Evolutionary conservation across 2,113 vertebrate genomes (phyloP), one percentile per base, ranked within the genome.

Genomic region (Gnathonemus longibarbis): DNA sequence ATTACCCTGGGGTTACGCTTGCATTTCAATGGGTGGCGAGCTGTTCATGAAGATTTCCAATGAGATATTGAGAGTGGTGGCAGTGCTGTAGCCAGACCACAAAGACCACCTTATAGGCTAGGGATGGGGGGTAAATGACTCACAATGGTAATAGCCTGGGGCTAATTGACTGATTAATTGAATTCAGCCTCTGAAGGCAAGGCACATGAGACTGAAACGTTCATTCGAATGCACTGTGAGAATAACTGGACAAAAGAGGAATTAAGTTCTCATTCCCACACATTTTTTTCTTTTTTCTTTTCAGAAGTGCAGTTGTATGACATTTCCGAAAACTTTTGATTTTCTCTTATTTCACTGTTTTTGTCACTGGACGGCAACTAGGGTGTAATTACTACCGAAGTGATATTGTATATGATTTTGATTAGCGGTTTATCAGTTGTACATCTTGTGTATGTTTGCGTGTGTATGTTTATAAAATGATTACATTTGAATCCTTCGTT

Each of bases 131-230:
- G 85, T 87, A 53, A 53, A 87, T 87, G 85, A 87, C 50, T 87
- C 46, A 87, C 85, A 87, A 87, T 52, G 84, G 31, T 48, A 87
- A 52, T 87, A 52, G 84, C 84, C 84, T 87, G 84, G 48, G 84
- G 84, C 84, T 52, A 87, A 87, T 87, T 87, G 85, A 87, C 49
- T 52, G 49, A 87, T 53, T 87, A 87, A 87, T 53, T 53, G 49
- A 87, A 53, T 50, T 53, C 49, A 52, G 50, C 50, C 21, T 24
- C 84, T 87, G 27, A 50, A 31, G n/a, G 84, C 46, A 19, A 31
- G 31, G n/a, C 49, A 52, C 45, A 84, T 35, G 21, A 27, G 83
- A 48, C 42, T 48, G 42, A 84, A 84, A 84, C 19, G 10, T 84
- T 84, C 83, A 46, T 48, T 46, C 13, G 21, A 84, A 84, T 46